Base-by-base conservation (phyloP, 2,113 vertebrate species). In the Callipepla squamata region DNA sequence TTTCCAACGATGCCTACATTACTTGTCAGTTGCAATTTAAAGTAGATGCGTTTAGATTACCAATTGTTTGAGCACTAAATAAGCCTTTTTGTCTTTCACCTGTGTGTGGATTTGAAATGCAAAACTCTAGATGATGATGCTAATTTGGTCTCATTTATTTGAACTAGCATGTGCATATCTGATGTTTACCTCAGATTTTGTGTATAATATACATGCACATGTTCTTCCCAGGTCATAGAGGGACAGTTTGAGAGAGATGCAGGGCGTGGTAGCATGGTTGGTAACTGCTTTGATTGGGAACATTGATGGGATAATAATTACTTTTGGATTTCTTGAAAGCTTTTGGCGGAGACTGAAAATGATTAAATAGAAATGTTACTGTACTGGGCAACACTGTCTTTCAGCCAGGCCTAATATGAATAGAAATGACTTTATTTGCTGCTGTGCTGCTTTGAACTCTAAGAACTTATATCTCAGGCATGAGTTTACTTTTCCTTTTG, bases 401-500 rank as follows among this genome's bases (percentile, higher is more conserved):
- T 84, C 68, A 78, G 57, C 61, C 58, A 72, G 87, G 51, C 28
- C 68, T 75, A 51, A 72, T 47, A 17, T 14, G n/a, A 85, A 85
- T 42, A 83, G 19, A 90, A 90, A 78, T 36, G 3, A 74, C 42
- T 80, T 80, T 72, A 36, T 80, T 94, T 90, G 69, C 40, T 75
- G 57, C 40, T 90, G 47, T 48, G 17, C 45, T 65, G 65, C 85
- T 91, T 88, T 95, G 91, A 88, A 94, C 91, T 84, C 42, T 45
- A 87, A 72, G 86, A 80, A 76, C 55, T 28, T 68, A 70, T 93
- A 80, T 48, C 80, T 38, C 9, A 81, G 84, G 25, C 75, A 61
- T 38, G 58, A 34, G 62, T 93, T 93, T 85, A 75, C 70, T 94
- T 89, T 83, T 83, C 80, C 68, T 90, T 90, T 95, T 94, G 76